Conservation (phyloP, 1,140 invertebrate species). For the Eufriesea mexicana region DNA sequence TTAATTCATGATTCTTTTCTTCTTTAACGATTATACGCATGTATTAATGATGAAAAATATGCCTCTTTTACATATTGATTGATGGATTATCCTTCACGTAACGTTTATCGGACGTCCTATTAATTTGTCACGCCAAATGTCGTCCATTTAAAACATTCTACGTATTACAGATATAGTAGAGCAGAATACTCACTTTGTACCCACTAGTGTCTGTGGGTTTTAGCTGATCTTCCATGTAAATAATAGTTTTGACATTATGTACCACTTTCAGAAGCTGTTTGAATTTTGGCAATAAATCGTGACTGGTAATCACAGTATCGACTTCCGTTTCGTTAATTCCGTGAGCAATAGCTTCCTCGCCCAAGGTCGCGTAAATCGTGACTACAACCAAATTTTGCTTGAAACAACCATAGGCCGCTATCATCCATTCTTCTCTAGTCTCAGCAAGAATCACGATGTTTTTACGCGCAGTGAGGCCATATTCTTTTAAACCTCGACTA, state of each 20-base stretch:
- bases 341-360: constrained; percentile 97
- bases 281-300: constrained; percentile 95
- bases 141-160: not conserved
- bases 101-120: too few relatives aligned
- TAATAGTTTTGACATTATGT: constrained; percentile 88
- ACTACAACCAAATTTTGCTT: constrained; percentile 94
- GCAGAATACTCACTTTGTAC: constrained; percentile 84
- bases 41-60: too few relatives aligned
- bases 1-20: too few relatives aligned
- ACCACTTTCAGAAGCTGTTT: constrained; percentile 88
- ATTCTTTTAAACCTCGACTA: constrained; percentile 89
- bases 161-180: not conserved
- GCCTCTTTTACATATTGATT: too few relatives aligned
- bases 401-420: constrained; percentile 96
- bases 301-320: constrained; percentile 93
- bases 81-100: too few relatives aligned
- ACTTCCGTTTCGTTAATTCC: constrained; percentile 98
- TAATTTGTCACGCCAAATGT: too few relatives aligned
- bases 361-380: constrained; percentile 98
- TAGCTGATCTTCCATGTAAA: constrained; percentile 95
- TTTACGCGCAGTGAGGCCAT: constrained; percentile 85
- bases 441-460: constrained; percentile 98
- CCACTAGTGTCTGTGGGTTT: constrained; percentile 86
- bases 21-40: too few relatives aligned
- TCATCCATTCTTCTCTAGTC: constrained; percentile 98